Evolutionary conservation across 1,140 invertebrate species (phyloP).

Genomic region (Aporrectodea caliginosa): DNA sequence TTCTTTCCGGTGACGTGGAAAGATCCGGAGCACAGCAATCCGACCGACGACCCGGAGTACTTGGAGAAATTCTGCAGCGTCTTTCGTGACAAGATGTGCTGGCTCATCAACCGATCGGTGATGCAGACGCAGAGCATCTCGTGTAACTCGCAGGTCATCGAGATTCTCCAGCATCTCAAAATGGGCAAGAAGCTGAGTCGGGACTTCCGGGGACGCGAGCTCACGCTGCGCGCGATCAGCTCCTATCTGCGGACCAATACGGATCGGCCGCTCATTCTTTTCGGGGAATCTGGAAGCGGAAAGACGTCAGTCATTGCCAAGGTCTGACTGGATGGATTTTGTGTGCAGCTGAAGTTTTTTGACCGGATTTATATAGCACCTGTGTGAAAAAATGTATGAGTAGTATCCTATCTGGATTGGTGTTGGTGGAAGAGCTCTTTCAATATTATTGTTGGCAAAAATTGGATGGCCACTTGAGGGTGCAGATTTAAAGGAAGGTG

Average conservation of each 20-base stretch:
- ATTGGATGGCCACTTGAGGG: too few relatives aligned
- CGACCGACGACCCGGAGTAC: constrained; percentile 85
- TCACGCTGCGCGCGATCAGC: constrained; percentile 72
- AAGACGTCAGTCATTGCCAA: constrained; percentile 50
- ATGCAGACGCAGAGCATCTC: constrained; percentile 54
- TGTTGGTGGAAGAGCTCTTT: too few relatives aligned
- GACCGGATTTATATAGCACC: too few relatives aligned
- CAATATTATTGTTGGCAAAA: too few relatives aligned
- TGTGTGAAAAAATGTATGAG: too few relatives aligned
- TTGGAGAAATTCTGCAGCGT: constrained; percentile 81
- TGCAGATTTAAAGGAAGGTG: too few relatives aligned
- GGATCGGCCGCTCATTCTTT: neutral
- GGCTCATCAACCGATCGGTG: constrained; percentile 53
- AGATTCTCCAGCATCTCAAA: constrained; percentile 90
- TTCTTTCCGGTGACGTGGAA: constrained; percentile 76
- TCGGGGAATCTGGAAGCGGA: constrained; percentile 42
- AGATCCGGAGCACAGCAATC: constrained; percentile 82
- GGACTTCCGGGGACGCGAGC: constrained; percentile 85
- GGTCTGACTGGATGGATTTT: too few relatives aligned
- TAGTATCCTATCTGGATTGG: too few relatives aligned
- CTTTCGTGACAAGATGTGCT: constrained; percentile 81
- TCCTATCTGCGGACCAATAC: constrained; percentile 61
- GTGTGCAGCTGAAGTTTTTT: too few relatives aligned
- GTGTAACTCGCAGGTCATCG: constrained; percentile 56
- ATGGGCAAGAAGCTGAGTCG: constrained; percentile 89